These are phyloP conservation scores for Formica selysi DNA, from an alignment of 1,140 invertebrate species.

Conservation along the genomic window DNA sequence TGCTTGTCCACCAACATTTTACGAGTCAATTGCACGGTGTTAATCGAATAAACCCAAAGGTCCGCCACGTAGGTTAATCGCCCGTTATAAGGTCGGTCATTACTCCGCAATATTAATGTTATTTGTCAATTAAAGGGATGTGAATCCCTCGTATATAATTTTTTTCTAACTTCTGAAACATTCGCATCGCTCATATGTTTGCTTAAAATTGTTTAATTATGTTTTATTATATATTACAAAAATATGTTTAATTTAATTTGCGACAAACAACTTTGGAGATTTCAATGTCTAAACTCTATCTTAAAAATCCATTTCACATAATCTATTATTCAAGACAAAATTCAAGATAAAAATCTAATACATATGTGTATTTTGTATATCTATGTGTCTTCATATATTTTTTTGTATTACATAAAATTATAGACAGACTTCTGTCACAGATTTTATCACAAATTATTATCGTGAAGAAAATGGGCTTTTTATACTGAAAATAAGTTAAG, in stretches of 20 bases:
- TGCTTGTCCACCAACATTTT: constrained; percentile 62
- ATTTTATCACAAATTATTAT: neutral
- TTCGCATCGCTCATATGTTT: neutral
- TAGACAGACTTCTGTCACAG: neutral
- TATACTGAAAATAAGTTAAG: neutral
- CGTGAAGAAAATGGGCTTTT: too few relatives aligned
- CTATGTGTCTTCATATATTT: too few relatives aligned
- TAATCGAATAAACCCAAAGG: constrained; percentile 44
- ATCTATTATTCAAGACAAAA: too few relatives aligned
- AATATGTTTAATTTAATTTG: too few relatives aligned
- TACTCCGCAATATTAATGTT: neutral
- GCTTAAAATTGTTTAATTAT: neutral
- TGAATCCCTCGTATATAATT: neutral
- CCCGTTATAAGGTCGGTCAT: constrained; percentile 1
- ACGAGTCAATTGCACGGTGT: constrained; percentile 28
- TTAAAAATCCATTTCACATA: too few relatives aligned
- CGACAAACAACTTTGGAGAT: too few relatives aligned
- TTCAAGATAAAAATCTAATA: too few relatives aligned
- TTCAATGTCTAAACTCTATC: too few relatives aligned
- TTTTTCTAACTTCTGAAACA: too few relatives aligned
- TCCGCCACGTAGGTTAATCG: constrained; percentile 25
- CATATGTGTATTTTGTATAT: too few relatives aligned
- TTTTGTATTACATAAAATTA: too few relatives aligned
- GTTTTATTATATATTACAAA: neutral
- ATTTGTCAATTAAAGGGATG: constrained; percentile 1